phyloP scores from a whole-genome alignment of 1,140 invertebrate species.

The Sitobion miscanthi region DNA sequence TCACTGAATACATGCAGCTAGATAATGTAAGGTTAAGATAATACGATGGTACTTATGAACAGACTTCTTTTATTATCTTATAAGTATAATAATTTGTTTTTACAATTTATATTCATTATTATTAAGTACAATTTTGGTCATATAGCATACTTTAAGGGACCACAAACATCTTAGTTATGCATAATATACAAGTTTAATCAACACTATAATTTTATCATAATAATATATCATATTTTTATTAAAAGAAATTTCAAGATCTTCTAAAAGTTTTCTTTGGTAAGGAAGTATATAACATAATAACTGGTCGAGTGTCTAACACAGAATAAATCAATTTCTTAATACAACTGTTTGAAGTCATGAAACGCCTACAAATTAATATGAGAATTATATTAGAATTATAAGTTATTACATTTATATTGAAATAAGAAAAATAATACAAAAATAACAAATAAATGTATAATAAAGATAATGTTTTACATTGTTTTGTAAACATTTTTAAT shows the following conservation, averaged over 20 bases:
- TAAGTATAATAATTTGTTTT: conserved; percentile 49
- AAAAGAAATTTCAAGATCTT: conserved; percentile 23
- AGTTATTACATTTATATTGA: conserved; percentile 23
- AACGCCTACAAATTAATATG: conserved; percentile 29
- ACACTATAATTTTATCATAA: background rate
- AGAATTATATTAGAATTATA: background rate
- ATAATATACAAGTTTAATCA: conserved; percentile 35
- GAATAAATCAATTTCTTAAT: conserved; percentile 48
- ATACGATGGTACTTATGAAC: conserved; percentile 15
- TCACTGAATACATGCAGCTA: background rate
- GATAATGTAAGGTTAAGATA: background rate
- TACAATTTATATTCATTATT: conserved; percentile 51
- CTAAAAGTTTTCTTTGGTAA: conserved; percentile 50
- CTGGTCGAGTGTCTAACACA: conserved; percentile 26
- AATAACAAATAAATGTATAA: conserved; percentile 48
- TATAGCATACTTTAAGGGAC: background rate
- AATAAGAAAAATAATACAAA: conserved; percentile 47
- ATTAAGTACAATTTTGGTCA: conserved; percentile 51
- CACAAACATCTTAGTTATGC: conserved; percentile 28
- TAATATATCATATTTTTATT: conserved; percentile 28
- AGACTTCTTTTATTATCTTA: conserved; percentile 53
- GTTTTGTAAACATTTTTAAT: conserved; percentile 18
- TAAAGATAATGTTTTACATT: conserved; percentile 25
- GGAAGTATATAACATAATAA: conserved; percentile 33
- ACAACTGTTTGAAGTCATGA: conserved; percentile 49